Conservation (phyloP, 2,888 invertebrate genomes). For the Dinocampus coccinellae region DNA sequence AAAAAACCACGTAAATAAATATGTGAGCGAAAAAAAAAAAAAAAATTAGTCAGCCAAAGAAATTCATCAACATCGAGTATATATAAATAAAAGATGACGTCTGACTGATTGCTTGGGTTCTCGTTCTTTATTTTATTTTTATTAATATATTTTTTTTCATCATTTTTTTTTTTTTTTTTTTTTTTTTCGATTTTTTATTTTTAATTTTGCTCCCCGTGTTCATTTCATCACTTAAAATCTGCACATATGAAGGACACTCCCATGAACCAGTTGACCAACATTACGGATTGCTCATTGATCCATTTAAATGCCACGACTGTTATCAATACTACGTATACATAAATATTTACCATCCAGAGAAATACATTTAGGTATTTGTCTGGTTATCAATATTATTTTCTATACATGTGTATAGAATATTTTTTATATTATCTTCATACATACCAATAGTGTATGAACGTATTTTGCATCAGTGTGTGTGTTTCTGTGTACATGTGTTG, state of each 20-base stretch:
- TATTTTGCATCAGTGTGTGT: too few species aligned
- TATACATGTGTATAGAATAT: not conserved
- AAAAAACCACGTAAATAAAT: too few species aligned
- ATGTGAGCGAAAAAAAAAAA: not conserved
- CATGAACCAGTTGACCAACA: conserved; percentile 34
- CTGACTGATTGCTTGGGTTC: not conserved
- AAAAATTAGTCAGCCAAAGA: not conserved
- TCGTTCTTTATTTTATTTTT: too few species aligned
- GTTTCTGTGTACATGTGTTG: too few species aligned
- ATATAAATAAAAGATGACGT: not conserved
- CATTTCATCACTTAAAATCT: conserved; percentile 7
- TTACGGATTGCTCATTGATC: conserved; percentile 31
- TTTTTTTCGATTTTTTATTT: not conserved
- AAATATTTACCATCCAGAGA: conserved; percentile 1
- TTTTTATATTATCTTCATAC: not conserved
- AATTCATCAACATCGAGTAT: not conserved
- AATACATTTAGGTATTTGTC: not conserved
- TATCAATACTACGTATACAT: not conserved
- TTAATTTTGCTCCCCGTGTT: not conserved
- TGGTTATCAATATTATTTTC: not conserved
- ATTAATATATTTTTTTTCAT: not conserved
- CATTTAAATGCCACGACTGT: not conserved
- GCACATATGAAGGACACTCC: conserved; percentile 28
- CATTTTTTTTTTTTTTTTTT: conserved; percentile 4
- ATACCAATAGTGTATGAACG: too few species aligned